Base-by-base conservation (phyloP, 2,113 vertebrate species). In the Pseudorhombus dupliciocellatus region DNA sequence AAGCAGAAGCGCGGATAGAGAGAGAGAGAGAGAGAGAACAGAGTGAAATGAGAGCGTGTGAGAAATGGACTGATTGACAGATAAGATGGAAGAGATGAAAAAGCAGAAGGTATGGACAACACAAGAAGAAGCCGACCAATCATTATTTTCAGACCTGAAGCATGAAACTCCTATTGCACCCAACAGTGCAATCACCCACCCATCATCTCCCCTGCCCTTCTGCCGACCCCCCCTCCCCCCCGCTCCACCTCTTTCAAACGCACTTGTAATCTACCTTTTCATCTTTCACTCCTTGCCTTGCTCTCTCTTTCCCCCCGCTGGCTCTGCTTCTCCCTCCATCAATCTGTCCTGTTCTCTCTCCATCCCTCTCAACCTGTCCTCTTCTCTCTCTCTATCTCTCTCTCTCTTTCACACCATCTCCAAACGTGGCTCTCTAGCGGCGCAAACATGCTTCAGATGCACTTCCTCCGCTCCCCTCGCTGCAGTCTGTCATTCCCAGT, bases 171-270 rank as follows among this genome's bases (percentile, higher is more conserved):
- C 50, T 84, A 79, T 86, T 89, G 83, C 79, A 73, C 78, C 75
- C 58, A 66, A 81, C 65, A 72, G 59, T 61, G 75, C 84, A 79
- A 83, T 89, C 73, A 70, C 68, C 84, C 79, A 75, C 71, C 82
- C 70, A 75, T 79, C 82, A 80, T 69, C 75, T 70, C 57, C 42
- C 60, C 40, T 34, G 6, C 40, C 50, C 44, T 14, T 28, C 48
- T 54, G 51, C n/a, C 30, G 1, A 0, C 10, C 34, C 34, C 34
- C 34, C 31, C 10, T 10, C 34, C 34, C 34, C 31, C 31, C 31
- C 34, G 12, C 34, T 50, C 37, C 44, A 16, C 64, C 55, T 68
- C 63, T 57, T 21, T 63, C 75, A 73, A 62, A 77, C 61, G 64
- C 70, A 16, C 75, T 58, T 44, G 15, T 70, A 79, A 79, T 81